Conservation (phyloP, 2,888 invertebrate species). For the Meteorus cinctellus region DNA sequence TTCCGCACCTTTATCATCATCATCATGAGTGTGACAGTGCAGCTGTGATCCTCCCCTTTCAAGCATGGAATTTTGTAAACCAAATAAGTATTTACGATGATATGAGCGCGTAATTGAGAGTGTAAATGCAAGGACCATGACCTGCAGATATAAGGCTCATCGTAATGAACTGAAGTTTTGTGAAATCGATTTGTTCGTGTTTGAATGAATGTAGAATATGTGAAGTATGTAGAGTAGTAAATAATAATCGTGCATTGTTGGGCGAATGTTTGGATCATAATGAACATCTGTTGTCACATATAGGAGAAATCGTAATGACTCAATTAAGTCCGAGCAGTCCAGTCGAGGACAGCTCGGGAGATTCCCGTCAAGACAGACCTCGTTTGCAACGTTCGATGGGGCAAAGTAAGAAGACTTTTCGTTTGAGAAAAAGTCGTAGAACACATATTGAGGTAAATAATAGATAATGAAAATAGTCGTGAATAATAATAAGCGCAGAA, state of each 20-base stretch:
- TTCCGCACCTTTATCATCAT: not conserved
- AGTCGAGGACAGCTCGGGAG: conserved; percentile 81
- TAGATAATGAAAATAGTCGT: not conserved
- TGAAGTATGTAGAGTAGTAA: not conserved
- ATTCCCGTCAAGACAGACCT: conserved; percentile 77
- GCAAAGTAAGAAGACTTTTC: conserved; percentile 94
- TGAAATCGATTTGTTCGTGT: not conserved
- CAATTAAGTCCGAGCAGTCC: conserved; percentile 85
- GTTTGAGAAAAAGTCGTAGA: conserved; percentile 86
- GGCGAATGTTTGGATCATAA: not conserved
- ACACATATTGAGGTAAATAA: conserved; percentile 80
- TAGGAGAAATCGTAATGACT: conserved; percentile 85
- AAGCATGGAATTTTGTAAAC: not conserved
- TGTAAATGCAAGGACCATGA: too few species aligned
- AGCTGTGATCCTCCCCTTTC: not conserved
- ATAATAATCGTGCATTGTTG: conserved; percentile 33
- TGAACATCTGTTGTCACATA: conserved; percentile 19
- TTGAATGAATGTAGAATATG: conserved; percentile 6
- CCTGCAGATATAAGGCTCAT: too few species aligned
- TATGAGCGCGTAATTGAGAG: not conserved
- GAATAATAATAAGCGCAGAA: too few species aligned
- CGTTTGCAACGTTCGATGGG: conserved; percentile 93
- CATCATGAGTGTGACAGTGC: too few species aligned
- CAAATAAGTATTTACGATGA: not conserved
- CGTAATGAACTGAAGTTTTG: not conserved